Base-by-base conservation (phyloP, 2,888 invertebrate genomes). In the Caenorhabditis angaria region DNA sequence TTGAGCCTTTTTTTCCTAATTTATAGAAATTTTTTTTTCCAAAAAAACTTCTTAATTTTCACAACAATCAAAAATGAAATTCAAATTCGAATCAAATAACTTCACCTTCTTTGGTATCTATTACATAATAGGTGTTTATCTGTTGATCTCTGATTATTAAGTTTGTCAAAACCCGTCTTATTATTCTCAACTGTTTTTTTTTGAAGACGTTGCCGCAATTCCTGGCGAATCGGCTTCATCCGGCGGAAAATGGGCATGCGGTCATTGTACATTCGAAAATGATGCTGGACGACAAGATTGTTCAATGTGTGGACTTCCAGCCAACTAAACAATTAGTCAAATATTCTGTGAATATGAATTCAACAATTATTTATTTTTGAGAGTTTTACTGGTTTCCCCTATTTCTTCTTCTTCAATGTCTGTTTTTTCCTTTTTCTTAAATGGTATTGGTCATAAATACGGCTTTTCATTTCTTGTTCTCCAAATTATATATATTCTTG, bases 201-300 rank as follows among this genome's bases (percentile, higher is more conserved):
- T 73, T 65, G 14, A 61, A 67, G 68, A 70, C 47, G 29, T 63
- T 14, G 59, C 65, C 10, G 32, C 28, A 6, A 55, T 61, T n/a
- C 72, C 51, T 12, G 55, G 61, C 27, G 64, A 50, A 22, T 47
- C 61, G 14, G 28, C 59, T 18, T 54, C 32, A 27, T 24, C 51
- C 1, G 55, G 25, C 50, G 65, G 51, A 20, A 70, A 60, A 18
- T 85, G 85, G 85, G 53, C 78, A 27, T 86, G 86, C 58, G 41
- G 56, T 2, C 84, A 85, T 56, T 86, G 86, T 62, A 86, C 86
- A 14, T 85, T 85, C 73, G 79, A 83, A 51, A 86, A 86, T 70
- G 73, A 77, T 3, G 66, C 60, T 8, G 58, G 65, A 12, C 58
- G 73, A 48, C 59, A 66, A 8, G 86, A 86, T 27, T 86, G 86